Base-by-base conservation (phyloP, 2,113 vertebrate species). In the Microtus ochrogaster region DNA sequence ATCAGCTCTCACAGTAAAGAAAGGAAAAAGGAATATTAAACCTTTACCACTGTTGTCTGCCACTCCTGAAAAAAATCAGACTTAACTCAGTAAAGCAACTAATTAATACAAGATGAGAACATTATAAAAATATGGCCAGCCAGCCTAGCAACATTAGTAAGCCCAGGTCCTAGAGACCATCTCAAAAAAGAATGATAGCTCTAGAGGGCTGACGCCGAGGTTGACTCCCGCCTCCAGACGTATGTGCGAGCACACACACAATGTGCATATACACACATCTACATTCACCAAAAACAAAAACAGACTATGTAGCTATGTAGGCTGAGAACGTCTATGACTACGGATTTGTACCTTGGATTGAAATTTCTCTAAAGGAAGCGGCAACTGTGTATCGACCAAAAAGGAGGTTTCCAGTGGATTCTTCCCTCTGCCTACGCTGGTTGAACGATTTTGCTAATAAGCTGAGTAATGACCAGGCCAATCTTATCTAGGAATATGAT, bases 401-500 rank as follows among this genome's bases (percentile, higher is more conserved):
- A 66, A 84, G 36, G 22, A 92, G 28, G 21, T 82, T 94, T 89
- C 74, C 68, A 5, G 12, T 49, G 30, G 83, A 30, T 9, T 94
- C 86, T 63, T 77, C 68, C 76, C 14, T 85, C 65, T 14, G 44
- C 2, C 47, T 33, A 3, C 4, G n/a, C 39, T 41, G 61, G 17
- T 28, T 82, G 79, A 85, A 72, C 68, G 55, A 78, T 19, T 85
- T 24, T 85, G n/a, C 47, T 58, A 85, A 74, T 19, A n/a, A 77
- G 33, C 72, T 90, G 17, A 74, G 78, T 74, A 92, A 83, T 52
- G 33, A 79, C 52, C 85, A 88, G 30, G 2, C 74, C 92, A 81
- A 92, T 83, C 72, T 70, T 49, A 92, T 26, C 55, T 88, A 81
- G 41, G 66, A 65, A 84, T 87, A 3, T 94, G 39, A 92, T 65